Evolutionary conservation across 2,888 invertebrate genomes (phyloP).

Genomic region (Baronia brevicornis): DNA sequence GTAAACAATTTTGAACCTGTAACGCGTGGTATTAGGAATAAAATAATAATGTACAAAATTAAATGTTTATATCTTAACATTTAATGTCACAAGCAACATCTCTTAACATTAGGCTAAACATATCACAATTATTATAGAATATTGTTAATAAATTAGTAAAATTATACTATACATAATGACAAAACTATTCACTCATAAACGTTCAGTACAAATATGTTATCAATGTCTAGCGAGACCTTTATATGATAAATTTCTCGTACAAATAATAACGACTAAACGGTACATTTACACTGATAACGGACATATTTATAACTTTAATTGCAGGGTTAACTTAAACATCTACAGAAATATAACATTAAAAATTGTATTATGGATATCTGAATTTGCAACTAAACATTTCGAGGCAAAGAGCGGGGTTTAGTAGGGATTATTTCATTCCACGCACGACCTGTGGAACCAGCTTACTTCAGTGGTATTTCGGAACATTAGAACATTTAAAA

Average conservation of each 20-base stretch:
- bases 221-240: constrained; percentile 7
- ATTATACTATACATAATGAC: constrained; percentile 20
- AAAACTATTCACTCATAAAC: constrained; percentile 15
- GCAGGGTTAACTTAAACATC: no score
- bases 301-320: no score
- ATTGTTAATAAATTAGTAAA: constrained; percentile 25
- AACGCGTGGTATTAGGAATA: not conserved
- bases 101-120: constrained; percentile 36
- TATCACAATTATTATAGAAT: constrained; percentile 34
- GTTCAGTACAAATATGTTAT: constrained; percentile 15
- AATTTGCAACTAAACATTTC: no score
- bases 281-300: constrained; percentile 1
- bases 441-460: no score
- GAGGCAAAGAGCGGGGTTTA: no score
- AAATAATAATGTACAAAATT: constrained; percentile 6
- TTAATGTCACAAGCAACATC: constrained; percentile 19
- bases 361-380: no score
- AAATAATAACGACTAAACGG: constrained; percentile 6
- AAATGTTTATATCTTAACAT: constrained; percentile 3
- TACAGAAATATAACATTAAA: no score
- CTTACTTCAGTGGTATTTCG: no score
- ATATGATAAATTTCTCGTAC: constrained; percentile 16
- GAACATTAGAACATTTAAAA: no score
- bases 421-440: no score
- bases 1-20: no score